Conservation (phyloP, 1,140 invertebrate genomes). For the Drosophila dunni region DNA sequence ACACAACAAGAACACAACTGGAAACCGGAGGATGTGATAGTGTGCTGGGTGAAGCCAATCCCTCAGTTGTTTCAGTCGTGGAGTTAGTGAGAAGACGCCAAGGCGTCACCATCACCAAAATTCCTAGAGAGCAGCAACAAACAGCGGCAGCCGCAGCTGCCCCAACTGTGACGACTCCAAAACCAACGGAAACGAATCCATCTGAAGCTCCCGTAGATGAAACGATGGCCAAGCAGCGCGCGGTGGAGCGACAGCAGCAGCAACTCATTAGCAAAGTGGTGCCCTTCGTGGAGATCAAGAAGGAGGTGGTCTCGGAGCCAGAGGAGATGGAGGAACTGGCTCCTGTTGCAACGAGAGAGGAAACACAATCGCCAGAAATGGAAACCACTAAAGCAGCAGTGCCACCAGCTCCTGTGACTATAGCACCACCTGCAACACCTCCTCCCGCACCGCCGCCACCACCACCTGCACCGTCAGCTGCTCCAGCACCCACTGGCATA, state of each 20-base stretch:
- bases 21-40: background rate
- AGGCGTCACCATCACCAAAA: conserved; percentile 80
- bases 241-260: conserved; percentile 63
- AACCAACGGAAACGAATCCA: background rate
- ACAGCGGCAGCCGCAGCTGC: background rate
- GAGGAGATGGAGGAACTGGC: conserved; percentile 59
- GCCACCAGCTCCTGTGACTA: background rate
- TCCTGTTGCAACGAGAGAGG: too few relatives aligned
- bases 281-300: conserved; percentile 83
- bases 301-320: conserved; percentile 71
- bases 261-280: conserved; percentile 73
- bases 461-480: background rate
- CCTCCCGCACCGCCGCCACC: background rate
- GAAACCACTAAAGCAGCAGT: background rate
- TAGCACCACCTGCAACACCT: background rate
- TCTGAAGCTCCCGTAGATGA: conserved; percentile 10
- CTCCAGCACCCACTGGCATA: conserved; percentile 14
- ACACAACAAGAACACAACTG: background rate
- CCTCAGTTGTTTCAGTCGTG: conserved; percentile 62
- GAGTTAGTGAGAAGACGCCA: conserved; percentile 70
- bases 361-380: background rate
- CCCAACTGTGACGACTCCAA: background rate
- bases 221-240: conserved; percentile 37
- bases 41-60: background rate
- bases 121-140: conserved; percentile 61